Evolutionary conservation across 2,888 invertebrate genomes (phyloP).

Genomic region (Pyrrhia umbra): DNA sequence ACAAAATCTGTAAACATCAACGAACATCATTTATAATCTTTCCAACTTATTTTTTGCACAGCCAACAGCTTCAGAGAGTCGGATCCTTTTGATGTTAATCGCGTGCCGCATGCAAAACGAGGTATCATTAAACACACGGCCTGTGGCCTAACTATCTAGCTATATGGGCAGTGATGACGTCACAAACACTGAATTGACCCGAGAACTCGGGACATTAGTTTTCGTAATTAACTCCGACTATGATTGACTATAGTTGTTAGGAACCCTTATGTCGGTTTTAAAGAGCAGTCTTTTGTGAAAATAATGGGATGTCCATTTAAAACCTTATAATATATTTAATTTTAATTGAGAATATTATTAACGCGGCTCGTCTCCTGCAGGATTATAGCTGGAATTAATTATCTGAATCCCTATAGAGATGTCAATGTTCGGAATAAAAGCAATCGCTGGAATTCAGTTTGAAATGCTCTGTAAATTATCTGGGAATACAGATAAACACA

Average conservation of each 20-base stretch:
- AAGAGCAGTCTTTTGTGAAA: slow-evolving; percentile 2
- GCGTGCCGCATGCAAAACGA: slow-evolving; percentile 42
- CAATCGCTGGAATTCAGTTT: slow-evolving; percentile 17
- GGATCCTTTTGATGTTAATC: slow-evolving; percentile 54
- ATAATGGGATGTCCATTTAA: slow-evolving; percentile 3
- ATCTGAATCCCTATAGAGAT: slow-evolving; percentile 5
- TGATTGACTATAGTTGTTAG: slow-evolving; percentile 57
- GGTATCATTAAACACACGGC: slow-evolving; percentile 49
- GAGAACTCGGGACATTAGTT: slow-evolving; percentile 59
- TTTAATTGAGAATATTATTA: slow-evolving; percentile 34
- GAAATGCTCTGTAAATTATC: slow-evolving; percentile 6
- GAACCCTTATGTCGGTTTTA: slow-evolving; percentile 50
- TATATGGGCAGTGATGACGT: slow-evolving; percentile 61
- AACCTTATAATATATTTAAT: slow-evolving; percentile 3
- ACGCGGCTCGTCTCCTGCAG: slow-evolving; percentile 9
- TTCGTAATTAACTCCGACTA: slow-evolving; percentile 68
- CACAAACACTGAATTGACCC: slow-evolving; percentile 65
- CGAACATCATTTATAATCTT: slow-evolving; percentile 39
- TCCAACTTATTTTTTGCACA: slow-evolving; percentile 37
- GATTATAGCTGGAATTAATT: slow-evolving; percentile 23
- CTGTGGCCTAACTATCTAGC: slow-evolving; percentile 20
- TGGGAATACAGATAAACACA: not conserved
- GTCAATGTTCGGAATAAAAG: slow-evolving; percentile 12
- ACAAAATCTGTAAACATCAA: slow-evolving; percentile 11
- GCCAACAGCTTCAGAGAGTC: slow-evolving; percentile 9